Evolutionary conservation across 2,888 invertebrate species (phyloP).

Genomic region (Hirtodrosophila alboralis): DNA sequence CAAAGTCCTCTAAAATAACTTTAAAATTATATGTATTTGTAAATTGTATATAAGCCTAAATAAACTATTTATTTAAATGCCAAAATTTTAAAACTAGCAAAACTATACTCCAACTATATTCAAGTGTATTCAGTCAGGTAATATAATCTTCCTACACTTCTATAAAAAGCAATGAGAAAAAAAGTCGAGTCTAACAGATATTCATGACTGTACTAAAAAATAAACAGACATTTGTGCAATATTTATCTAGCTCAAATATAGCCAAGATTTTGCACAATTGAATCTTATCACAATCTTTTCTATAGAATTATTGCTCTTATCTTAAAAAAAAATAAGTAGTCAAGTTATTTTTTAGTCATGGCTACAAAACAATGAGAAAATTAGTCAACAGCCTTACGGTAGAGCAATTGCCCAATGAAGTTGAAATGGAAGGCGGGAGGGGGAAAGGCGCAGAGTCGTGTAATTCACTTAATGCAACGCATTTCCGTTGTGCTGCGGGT

Average conservation of each 20-base stretch:
- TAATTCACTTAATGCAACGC: constrained; percentile 72
- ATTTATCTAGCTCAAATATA: constrained; percentile 7
- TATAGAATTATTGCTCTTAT: constrained; percentile 27
- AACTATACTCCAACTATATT: too few relatives aligned
- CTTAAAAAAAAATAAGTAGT: constrained; percentile 23
- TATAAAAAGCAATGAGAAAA: too few relatives aligned
- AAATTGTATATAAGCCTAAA: too few relatives aligned
- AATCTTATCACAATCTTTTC: constrained; percentile 8
- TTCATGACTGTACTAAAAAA: neutral
- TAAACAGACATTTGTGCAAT: constrained; percentile 2
- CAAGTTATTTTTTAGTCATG: constrained; percentile 11
- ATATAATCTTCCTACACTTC: too few relatives aligned
- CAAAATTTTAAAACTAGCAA: too few relatives aligned
- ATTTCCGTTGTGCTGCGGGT: constrained; percentile 64
- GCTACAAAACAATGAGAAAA: constrained; percentile 38
- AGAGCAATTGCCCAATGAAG: constrained; percentile 1
- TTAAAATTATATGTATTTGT: too few relatives aligned
- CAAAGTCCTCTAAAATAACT: too few relatives aligned
- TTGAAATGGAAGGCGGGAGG: neutral
- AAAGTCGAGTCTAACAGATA: too few relatives aligned
- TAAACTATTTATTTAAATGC: too few relatives aligned
- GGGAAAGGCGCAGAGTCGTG: constrained; percentile 10
- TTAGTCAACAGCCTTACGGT: constrained; percentile 55
- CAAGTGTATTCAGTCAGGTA: too few relatives aligned
- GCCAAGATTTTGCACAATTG: constrained; percentile 30